These are phyloP conservation scores for Tautogolabrus adspersus DNA, from an alignment of 2,113 vertebrate species.

Conservation along the genomic window DNA sequence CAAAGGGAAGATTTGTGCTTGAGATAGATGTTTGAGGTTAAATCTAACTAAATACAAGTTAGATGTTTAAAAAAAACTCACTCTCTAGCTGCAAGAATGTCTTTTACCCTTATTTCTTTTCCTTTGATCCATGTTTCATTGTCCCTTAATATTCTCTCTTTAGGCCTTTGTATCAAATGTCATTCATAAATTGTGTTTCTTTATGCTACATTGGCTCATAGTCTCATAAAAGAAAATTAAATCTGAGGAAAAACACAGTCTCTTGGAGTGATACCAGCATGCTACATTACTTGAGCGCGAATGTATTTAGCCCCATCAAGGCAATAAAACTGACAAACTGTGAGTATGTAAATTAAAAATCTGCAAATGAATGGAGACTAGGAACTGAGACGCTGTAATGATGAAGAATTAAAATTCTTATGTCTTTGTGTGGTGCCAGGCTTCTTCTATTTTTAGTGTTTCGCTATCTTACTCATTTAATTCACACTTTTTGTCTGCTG, in stretches of 20 bases:
- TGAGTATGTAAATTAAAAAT: slow-evolving; percentile 22
- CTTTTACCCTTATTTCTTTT: slow-evolving; percentile 2
- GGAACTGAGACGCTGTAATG: slow-evolving; percentile 17
- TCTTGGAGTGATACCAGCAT: slow-evolving; percentile 9
- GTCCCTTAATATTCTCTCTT: slow-evolving; percentile 42
- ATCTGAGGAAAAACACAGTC: slow-evolving; percentile 34
- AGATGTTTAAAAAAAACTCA: slow-evolving; percentile 15
- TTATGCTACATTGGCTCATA: slow-evolving; percentile 51
- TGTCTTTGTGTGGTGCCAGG: slow-evolving; percentile 11
- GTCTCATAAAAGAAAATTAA: slow-evolving; percentile 54
- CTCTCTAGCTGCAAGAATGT: slow-evolving; percentile 4
- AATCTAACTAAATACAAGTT: slow-evolving; percentile 30
- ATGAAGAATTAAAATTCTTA: slow-evolving; percentile 37
- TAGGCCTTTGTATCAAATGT: slow-evolving; percentile 39
- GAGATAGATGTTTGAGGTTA: slow-evolving; percentile 11
- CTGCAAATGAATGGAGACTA: slow-evolving; percentile 26
- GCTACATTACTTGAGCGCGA: slow-evolving; percentile 38
- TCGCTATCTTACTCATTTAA: slow-evolving; percentile 10
- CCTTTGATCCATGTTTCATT: slow-evolving; percentile 46
- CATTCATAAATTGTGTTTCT: slow-evolving; percentile 46
- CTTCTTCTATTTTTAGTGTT: slow-evolving; percentile 11
- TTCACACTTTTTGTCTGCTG: slow-evolving; percentile 29
- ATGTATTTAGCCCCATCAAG: slow-evolving; percentile 35
- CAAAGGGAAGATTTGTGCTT: slow-evolving; percentile 12
- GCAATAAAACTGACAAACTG: slow-evolving; percentile 47